Conservation (phyloP, 2,113 vertebrate genomes). For the Chaetops frenatus region DNA sequence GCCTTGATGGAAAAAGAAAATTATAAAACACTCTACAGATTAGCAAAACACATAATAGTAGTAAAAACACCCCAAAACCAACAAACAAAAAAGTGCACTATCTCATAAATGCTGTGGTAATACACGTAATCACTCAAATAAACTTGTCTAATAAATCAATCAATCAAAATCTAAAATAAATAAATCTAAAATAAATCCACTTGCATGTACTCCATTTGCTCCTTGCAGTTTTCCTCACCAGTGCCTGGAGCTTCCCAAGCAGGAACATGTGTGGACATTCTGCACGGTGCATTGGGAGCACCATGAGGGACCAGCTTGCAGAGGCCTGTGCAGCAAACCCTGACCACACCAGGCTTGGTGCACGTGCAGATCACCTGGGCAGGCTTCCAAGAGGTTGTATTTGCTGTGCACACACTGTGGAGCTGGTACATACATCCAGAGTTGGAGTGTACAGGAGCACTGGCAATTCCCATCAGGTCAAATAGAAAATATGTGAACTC, state of each 20-base stretch:
- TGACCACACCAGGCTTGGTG: background rate
- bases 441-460: background rate
- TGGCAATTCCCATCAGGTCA: background rate
- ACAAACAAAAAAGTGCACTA: background rate
- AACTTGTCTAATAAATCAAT: background rate
- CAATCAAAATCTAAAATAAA: background rate
- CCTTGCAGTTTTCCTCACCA: background rate
- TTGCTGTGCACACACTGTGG: background rate
- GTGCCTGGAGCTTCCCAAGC: background rate
- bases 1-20: conserved; percentile 57
- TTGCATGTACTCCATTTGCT: background rate
- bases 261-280: background rate
- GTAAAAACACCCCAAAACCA: background rate
- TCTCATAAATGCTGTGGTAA: background rate
- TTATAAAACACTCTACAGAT: conserved; percentile 56
- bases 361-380: background rate
- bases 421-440: background rate
- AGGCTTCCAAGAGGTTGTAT: background rate
- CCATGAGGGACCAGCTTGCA: background rate
- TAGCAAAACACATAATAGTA: conserved; percentile 57
- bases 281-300: background rate
- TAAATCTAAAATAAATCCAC: background rate
- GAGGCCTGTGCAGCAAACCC: background rate
- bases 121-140: background rate
- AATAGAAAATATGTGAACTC: background rate